These are phyloP conservation scores for Planococcus citri DNA, from an alignment of 1,140 invertebrate genomes.

Conservation along the genomic window DNA sequence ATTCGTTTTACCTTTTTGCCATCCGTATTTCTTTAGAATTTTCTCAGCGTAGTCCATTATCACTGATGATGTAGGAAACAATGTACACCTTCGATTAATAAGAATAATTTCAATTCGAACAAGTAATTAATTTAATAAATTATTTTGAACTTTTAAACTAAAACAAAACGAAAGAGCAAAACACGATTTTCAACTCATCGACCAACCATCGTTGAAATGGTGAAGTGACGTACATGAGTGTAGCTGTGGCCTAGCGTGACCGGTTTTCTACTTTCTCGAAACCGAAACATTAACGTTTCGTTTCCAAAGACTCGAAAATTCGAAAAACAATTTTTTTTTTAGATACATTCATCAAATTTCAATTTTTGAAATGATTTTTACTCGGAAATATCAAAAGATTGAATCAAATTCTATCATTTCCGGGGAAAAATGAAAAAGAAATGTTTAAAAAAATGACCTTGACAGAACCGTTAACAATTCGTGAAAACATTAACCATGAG, in stretches of 20 bases:
- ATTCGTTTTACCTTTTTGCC: constrained; percentile 23
- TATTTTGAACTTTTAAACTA: background rate
- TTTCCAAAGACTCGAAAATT: too few relatives aligned
- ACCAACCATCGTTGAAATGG: background rate
- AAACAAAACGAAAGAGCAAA: constrained; percentile 13
- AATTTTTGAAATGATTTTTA: background rate
- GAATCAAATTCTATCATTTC: too few relatives aligned
- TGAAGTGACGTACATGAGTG: background rate
- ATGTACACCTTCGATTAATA: background rate
- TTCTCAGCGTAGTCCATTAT: constrained; percentile 23
- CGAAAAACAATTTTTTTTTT: too few relatives aligned
- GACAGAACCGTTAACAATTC: too few relatives aligned
- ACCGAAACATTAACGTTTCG: too few relatives aligned
- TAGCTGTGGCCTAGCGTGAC: too few relatives aligned
- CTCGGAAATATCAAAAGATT: too few relatives aligned
- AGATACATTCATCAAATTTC: background rate
- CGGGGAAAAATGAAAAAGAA: too few relatives aligned
- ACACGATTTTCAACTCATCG: constrained; percentile 19
- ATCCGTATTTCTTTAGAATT: constrained; percentile 24
- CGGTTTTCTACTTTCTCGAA: too few relatives aligned
- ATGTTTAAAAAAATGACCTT: too few relatives aligned
- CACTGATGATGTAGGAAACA: background rate
- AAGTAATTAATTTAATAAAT: background rate
- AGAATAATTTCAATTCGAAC: background rate
- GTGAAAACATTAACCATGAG: too few relatives aligned